Base-by-base conservation (phyloP, 1,140 invertebrate genomes). In the Helicoverpa armigera region DNA sequence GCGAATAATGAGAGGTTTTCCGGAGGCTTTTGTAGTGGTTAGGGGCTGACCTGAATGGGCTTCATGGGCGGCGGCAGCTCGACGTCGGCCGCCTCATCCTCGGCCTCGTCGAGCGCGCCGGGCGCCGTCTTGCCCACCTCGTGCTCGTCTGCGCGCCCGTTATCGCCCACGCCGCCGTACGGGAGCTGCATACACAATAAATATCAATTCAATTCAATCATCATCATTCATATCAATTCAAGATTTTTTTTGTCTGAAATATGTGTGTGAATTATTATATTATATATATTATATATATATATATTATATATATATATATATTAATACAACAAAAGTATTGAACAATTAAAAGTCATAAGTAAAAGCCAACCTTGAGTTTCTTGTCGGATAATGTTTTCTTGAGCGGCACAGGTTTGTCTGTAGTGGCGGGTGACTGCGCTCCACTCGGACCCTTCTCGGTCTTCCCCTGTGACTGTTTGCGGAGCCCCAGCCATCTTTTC, bases 11-110 rank as follows among this genome's bases (percentile, higher is more conserved):
- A 35, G 35, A 29, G 58, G n/a, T 43, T 61, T 23, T 23, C 23
- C 23, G 23, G 2, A 23, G 23, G 23, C 23, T 23, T 23, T 23
- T 23, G 23, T 2, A 23, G 23, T 23, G 23, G 23, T 23, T 31
- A 51, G 14, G 48, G 51, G 29, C 51, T 83, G 88, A 98, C 97
- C 88, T 98, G 97, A 87, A 99, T 98, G 5, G 98, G 98, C 92
- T 98, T 98, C 98, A 99, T 99, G 2, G 98, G 98, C 31, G 98
- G 98, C 50, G 98, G 98, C 85, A 99, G 95, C 95, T 99, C 98
- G 1, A 98, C 96, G 82, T 97, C 97, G 51, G 97, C 96, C 50
- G 97, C 97, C 80, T 97, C 97, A 83, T 97, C 97, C 86, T 98
- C 97, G 80, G 97, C 97, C 61, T 96, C 97, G 90, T 96, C 97